Conservation (phyloP, 2,888 invertebrate species). For the Leucoptera coffeella region DNA sequence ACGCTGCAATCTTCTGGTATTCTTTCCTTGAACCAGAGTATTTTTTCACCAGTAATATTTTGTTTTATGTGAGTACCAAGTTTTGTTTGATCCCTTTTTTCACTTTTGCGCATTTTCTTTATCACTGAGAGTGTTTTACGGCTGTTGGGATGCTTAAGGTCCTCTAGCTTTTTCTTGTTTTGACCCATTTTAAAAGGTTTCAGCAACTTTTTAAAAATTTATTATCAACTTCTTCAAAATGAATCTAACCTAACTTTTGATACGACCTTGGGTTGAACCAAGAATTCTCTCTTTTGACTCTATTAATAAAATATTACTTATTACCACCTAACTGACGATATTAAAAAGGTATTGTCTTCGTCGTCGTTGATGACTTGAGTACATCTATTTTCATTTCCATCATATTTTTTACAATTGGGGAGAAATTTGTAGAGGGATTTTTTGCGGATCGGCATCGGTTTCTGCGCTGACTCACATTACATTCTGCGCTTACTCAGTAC, state of each 20-base stretch:
- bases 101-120: constrained; percentile 62
- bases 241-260: no score
- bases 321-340: neutral
- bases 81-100: constrained; percentile 56
- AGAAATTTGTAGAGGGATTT: no score
- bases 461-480: no score
- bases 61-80: constrained; percentile 63
- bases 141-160: constrained; percentile 78
- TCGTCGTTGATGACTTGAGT: no score
- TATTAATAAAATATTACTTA: neutral
- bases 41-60: constrained; percentile 69
- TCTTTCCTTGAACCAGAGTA: constrained; percentile 70
- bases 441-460: no score
- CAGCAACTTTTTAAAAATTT: constrained; percentile 2
- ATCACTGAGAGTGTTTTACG: constrained; percentile 70
- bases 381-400: no score
- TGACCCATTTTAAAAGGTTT: constrained; percentile 26
- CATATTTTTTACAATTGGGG: no score
- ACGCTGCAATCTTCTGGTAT: constrained; percentile 46
- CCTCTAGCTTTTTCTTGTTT: constrained; percentile 28
- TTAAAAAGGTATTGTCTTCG: no score
- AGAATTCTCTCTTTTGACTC: neutral
- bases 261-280: neutral
- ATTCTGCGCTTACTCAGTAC: no score
- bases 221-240: no score